These are phyloP conservation scores for Calephelis nemesis DNA, from an alignment of 1,140 invertebrate species.

Conservation along the genomic window DNA sequence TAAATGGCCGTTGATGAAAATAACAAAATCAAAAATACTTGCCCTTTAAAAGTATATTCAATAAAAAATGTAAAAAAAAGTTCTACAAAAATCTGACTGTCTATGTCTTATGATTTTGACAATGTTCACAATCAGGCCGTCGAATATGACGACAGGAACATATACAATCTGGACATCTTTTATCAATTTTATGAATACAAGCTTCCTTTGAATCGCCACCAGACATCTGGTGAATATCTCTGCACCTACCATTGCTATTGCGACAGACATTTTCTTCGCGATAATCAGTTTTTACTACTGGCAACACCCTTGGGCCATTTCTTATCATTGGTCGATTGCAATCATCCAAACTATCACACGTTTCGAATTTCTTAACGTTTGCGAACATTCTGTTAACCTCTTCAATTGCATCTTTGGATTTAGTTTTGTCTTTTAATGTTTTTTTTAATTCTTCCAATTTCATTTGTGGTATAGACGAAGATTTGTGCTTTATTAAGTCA, in stretches of 20 bases:
- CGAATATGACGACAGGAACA: conserved; percentile 12
- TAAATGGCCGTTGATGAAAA: not conserved
- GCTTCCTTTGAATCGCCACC: conserved; percentile 49
- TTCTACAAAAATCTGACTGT: not conserved
- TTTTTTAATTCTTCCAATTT: conserved; percentile 64
- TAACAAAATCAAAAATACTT: not conserved
- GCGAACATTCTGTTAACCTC: conserved; percentile 71
- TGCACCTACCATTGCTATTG: conserved; percentile 27
- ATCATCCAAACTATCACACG: conserved; percentile 28
- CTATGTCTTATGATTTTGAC: not conserved
- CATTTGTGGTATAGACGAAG: conserved; percentile 69
- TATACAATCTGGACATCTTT: conserved; percentile 28
- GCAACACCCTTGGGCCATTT: conserved; percentile 58
- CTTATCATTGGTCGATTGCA: conserved; percentile 52
- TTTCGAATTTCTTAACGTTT: conserved; percentile 43
- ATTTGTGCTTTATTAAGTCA: conserved; percentile 56
- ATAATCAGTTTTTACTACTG: conserved; percentile 56
- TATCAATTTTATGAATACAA: conserved; percentile 32
- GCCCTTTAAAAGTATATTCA: not conserved
- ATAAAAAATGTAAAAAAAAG: conserved; percentile 2
- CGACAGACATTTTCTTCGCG: conserved; percentile 19
- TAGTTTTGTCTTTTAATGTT: conserved; percentile 54
- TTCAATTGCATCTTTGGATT: conserved; percentile 62
- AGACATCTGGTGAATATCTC: conserved; percentile 52
- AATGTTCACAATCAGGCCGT: conserved; percentile 20